Evolutionary conservation across 1,140 invertebrate species (phyloP), one percentile per base, ranked within the genome.

Genomic region (Neoseiulus cucumeris): DNA sequence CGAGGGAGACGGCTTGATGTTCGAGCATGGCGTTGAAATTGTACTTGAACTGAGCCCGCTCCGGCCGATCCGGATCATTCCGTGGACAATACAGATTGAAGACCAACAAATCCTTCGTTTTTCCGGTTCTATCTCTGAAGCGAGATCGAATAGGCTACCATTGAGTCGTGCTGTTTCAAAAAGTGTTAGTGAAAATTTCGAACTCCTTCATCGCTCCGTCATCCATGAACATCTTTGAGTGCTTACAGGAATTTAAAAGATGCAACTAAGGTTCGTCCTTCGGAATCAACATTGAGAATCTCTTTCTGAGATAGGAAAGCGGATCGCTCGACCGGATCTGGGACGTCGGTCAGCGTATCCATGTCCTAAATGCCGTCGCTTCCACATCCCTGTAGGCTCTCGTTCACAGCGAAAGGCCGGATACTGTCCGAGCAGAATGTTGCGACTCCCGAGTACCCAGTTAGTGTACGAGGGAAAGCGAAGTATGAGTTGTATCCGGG

Each of bases 81-180:
- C 78, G 67, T 5, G 81, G 81, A 69, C 80, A 81, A 70, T 82
- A 82, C 9, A 82, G 75, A 70, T 82, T 82, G 66, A 82, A 77
- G 6, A 82, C 33, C 68, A 7, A 73, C 73, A 55, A 81, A 65
- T n/a, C 70, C 67, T 51, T 65, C 65, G 4, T 70, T 65, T 51
- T 69, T 65, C 30, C 73, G 72, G 65, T 70, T 69, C 25, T 28
- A 39, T 33, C 68, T 66, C 51, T 14, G 42, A 7, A 65, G 41
- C 17, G 29, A 65, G 25, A 7, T 42, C 7, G 44, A 28, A 64
- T 2, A 59, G 7, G 1, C 20, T n/a, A 69, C 51, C 39, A 64
- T n/a, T n/a, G n/a, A n/a, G n/a, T n/a, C n/a, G n/a, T n/a, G n/a
- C 14, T 6, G 33, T 55, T 25, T 22, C 41, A 44, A 42, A 68